Conservation (phyloP, 2,797 vertebrate species). For the Pipistrellus pipistrellus region DNA sequence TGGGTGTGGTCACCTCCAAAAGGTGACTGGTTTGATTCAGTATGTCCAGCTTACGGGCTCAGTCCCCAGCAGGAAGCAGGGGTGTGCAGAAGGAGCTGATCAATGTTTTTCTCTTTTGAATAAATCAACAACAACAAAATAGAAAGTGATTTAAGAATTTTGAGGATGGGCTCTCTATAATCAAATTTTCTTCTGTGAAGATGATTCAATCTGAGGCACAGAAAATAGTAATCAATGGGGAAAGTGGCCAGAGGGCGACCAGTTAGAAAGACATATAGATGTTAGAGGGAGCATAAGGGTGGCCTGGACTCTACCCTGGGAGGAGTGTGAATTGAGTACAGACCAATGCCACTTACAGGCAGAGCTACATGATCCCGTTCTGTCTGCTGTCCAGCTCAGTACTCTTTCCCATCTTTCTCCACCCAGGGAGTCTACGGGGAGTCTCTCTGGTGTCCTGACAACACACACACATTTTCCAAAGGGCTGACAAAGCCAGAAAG, state of each 20-base stretch:
- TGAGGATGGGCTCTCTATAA: neutral
- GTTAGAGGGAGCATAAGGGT: neutral
- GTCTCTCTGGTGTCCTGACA: neutral
- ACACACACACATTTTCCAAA: neutral
- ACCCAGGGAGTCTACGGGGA: neutral
- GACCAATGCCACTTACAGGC: neutral
- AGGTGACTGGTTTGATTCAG: no score
- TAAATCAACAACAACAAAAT: neutral
- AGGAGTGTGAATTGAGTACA: neutral
- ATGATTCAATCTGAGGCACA: neutral
- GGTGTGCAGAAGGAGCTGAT: no score
- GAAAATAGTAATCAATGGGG: neutral
- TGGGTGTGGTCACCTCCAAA: no score
- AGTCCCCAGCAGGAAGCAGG: no score
- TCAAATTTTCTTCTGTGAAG: neutral
- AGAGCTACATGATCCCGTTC: neutral
- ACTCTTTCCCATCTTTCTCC: neutral
- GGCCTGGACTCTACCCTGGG: neutral
- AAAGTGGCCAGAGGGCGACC: neutral
- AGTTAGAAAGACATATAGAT: neutral
- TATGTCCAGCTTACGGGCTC: no score
- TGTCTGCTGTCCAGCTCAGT: no score
- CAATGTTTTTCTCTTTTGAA: no score
- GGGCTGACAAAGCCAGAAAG: neutral
- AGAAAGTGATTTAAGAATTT: neutral